These are phyloP conservation scores for Melanotaenia duboulayi DNA, from an alignment of 2,113 vertebrate genomes.

Conservation along the genomic window DNA sequence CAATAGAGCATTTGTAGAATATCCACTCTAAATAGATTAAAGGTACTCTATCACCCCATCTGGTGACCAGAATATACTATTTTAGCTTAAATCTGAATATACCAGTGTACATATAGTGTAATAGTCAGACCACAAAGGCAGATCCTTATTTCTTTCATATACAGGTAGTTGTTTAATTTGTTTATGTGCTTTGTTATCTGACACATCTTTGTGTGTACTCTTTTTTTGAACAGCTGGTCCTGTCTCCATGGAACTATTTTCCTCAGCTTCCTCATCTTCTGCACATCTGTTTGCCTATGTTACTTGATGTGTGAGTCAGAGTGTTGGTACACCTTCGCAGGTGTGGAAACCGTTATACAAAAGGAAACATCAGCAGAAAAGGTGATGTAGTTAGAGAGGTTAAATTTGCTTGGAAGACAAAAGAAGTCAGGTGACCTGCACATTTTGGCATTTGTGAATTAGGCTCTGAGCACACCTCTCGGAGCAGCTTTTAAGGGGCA, in stretches of 20 bases:
- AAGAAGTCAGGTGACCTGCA: constrained; percentile 49
- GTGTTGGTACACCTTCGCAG: constrained; percentile 50
- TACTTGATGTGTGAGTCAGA: constrained; percentile 45
- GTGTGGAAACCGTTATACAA: constrained; percentile 52
- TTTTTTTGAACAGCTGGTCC: constrained; percentile 63
- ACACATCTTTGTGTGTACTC: constrained; percentile 39
- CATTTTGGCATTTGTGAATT: constrained; percentile 62
- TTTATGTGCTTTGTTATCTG: constrained; percentile 40
- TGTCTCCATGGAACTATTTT: constrained; percentile 44
- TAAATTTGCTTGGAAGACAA: constrained; percentile 54
- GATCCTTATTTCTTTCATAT: constrained; percentile 18
- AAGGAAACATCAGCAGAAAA: constrained; percentile 56
- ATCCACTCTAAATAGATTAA: constrained; percentile 71
- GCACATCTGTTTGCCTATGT: constrained; percentile 65
- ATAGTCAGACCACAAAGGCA: constrained; percentile 2
- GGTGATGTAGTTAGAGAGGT: constrained; percentile 58
- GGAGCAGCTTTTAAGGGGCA: constrained; percentile 57
- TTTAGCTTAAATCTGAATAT: constrained; percentile 32
- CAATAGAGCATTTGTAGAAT: constrained; percentile 79
- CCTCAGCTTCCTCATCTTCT: constrained; percentile 50
- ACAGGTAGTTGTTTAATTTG: constrained; percentile 34
- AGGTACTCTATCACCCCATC: constrained; percentile 50
- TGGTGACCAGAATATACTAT: constrained; percentile 38
- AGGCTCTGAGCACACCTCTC: constrained; percentile 47
- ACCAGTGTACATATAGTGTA: constrained; percentile 9